Base-by-base conservation (phyloP, 2,888 invertebrate genomes). In the Hirtodrosophila histrioides region DNA sequence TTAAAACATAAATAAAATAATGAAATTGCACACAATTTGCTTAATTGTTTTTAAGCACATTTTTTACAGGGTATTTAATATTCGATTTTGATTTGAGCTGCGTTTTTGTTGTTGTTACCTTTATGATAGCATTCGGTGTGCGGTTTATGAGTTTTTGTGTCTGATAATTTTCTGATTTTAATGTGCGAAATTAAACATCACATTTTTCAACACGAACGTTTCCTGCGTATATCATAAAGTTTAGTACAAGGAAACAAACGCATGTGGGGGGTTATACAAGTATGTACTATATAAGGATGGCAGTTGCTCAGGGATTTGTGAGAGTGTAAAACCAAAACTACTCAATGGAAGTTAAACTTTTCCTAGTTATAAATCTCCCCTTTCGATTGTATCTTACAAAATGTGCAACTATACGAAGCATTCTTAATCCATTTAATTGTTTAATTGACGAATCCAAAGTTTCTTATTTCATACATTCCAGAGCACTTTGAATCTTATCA, bases 161-260 rank as follows among this genome's bases (percentile, higher is more conserved):
- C 89, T 88, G 89, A 90, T 88, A 90, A 90, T 87, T 90, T 90
- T 77, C 71, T 74, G 84, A 84, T 86, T 89, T 90, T 90, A 89
- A 90, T 90, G 89, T 89, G 89, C 89, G 86, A 89, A 90, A 86
- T 88, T 88, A 89, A 88, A 88, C 89, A 90, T 90, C 89, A 90
- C 89, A 90, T 90, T 90, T 90, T 89, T 90, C 90, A 90, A 89
- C 90, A 88, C 89, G 87, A 84, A 78, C 78, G 78, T 75, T 81
- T 78, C 67, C 61, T 55, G 63, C 70, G 67, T 66, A 55, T 54
- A 71, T 82, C 68, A 79, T 24, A 68, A 61, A 69, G 54, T 74
- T 76, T 75, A 72, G 41, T 36, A 60, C 41, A 24, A 45, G 60
- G 29, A 71, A 65, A 50, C 50, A 23, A n/a, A 23, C 6, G 29